Evolutionary conservation across 1,140 invertebrate genomes (phyloP).

Genomic region (Melanaphis sacchari): DNA sequence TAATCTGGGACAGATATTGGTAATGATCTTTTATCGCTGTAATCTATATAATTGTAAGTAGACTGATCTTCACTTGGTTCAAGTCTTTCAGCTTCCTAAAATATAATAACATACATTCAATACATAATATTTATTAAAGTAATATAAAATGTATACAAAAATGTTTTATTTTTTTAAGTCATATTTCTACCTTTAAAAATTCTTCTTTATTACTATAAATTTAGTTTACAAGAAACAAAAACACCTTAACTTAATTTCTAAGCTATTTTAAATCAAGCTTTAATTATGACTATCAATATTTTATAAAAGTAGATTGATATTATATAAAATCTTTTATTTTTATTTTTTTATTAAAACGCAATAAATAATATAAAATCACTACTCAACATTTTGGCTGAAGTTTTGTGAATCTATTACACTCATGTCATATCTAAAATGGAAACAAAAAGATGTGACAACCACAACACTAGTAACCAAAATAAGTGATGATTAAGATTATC

Average conservation of each 20-base stretch:
- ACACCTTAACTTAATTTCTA: neutral
- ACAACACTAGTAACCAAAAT: too few species aligned
- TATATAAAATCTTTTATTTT: too few species aligned
- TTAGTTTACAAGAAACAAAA: neutral
- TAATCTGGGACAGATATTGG: slow-evolving; percentile 98
- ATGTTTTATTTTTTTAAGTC: neutral
- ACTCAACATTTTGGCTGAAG: too few species aligned
- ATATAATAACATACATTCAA: slow-evolving; percentile 60
- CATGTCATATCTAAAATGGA: neutral
- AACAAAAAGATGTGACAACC: neutral
- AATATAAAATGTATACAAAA: neutral
- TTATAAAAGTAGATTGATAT: too few species aligned
- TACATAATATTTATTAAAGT: neutral
- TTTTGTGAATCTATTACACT: too few species aligned
- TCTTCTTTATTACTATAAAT: neutral
- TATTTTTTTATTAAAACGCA: too few species aligned
- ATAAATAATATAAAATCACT: too few species aligned
- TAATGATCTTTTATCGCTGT: slow-evolving; percentile 96
- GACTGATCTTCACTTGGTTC: slow-evolving; percentile 88
- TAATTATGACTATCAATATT: too few species aligned
- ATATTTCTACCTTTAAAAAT: neutral
- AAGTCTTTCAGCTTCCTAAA: slow-evolving; percentile 80
- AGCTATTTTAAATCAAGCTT: neutral
- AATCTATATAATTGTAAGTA: slow-evolving; percentile 92
- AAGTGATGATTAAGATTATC: too few species aligned